These are phyloP conservation scores for Nymphalis c-album DNA, from an alignment of 2,888 invertebrate genomes.

Conservation along the genomic window DNA sequence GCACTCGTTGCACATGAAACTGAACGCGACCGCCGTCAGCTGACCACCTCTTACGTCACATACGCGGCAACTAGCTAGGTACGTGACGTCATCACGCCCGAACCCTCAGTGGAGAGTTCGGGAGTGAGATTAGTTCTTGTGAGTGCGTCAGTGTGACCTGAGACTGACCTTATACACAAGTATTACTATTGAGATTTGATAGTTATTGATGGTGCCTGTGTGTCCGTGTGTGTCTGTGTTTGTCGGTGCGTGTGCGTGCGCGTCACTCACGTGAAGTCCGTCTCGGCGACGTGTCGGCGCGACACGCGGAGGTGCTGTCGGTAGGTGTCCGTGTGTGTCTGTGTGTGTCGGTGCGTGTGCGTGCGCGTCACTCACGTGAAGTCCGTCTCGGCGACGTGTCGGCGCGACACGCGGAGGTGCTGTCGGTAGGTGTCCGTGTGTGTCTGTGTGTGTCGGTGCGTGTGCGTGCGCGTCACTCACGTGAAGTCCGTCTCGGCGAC, in stretches of 20 bases:
- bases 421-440: slow-evolving; percentile 66
- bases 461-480: slow-evolving; percentile 42
- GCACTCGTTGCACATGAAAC: slow-evolving; percentile 69
- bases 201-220: neutral
- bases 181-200: no score
- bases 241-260: neutral
- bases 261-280: slow-evolving; percentile 59
- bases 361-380: slow-evolving; percentile 53
- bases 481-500: slow-evolving; percentile 66
- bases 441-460: neutral
- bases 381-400: slow-evolving; percentile 65
- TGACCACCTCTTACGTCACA: neutral
- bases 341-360: neutral
- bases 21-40: slow-evolving; percentile 26
- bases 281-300: slow-evolving; percentile 62
- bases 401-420: slow-evolving; percentile 58
- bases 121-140: no score
- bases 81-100: no score
- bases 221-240: neutral
- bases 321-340: slow-evolving; percentile 56
- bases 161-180: no score
- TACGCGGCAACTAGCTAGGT: no score
- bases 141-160: no score
- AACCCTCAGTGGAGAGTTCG: no score
- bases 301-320: slow-evolving; percentile 64